These are phyloP conservation scores for Harpagus bidentatus DNA, from an alignment of 2,113 vertebrate genomes.

Conservation along the genomic window DNA sequence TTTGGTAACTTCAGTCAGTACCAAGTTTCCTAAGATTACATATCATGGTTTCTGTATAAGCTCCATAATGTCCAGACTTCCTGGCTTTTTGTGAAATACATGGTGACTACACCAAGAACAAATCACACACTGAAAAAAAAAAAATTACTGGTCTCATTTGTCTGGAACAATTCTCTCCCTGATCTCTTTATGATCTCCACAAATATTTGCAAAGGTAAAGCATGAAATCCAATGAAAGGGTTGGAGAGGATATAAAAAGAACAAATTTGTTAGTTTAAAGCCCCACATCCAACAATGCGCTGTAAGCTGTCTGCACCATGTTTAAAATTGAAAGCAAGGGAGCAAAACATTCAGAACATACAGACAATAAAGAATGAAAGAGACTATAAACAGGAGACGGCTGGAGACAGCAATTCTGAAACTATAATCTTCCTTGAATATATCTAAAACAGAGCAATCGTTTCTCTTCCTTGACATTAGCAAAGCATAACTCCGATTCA, in stretches of 20 bases:
- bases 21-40: neutral
- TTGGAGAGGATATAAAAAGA: conserved; percentile 4
- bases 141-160: neutral
- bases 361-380: conserved; percentile 37
- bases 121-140: neutral
- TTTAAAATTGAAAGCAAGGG: conserved; percentile 49
- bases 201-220: conserved; percentile 53
- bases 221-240: neutral
- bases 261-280: conserved; percentile 44
- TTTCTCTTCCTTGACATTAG: conserved; percentile 18
- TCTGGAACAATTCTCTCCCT: neutral
- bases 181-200: conserved; percentile 34
- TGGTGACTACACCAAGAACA: neutral
- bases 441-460: conserved; percentile 32
- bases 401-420: conserved; percentile 34
- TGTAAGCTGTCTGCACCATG: neutral
- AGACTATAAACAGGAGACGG: neutral
- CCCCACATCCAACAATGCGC: neutral
- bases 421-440: conserved; percentile 21
- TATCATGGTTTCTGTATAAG: neutral
- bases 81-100: neutral
- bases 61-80: neutral
- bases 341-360: conserved; percentile 32
- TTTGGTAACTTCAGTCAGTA: neutral
- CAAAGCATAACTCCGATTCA: conserved; percentile 2